A percentile compares a stretch with the other conserved stretches of the same genome.
Conservation (phyloP, 2,113 vertebrate species). For the Pogonocichla stellata region DNA sequence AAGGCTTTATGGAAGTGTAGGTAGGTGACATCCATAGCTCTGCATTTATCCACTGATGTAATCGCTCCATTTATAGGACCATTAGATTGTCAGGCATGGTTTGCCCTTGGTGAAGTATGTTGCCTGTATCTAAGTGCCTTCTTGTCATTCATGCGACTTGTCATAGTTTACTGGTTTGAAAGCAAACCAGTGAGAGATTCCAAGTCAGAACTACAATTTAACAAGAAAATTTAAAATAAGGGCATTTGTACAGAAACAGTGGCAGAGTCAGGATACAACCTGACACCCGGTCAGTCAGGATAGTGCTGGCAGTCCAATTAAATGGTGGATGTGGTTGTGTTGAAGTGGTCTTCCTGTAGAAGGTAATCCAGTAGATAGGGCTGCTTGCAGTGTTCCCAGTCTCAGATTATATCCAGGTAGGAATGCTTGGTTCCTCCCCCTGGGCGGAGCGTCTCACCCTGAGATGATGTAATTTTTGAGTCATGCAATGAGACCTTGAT, state of each 20-base stretch:
- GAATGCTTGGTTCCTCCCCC: background rate
- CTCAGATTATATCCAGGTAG: background rate
- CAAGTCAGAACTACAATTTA: background rate
- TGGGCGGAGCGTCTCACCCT: rapidly evolving
- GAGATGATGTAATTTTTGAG: background rate
- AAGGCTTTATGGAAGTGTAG: background rate
- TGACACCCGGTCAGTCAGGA: too few relatives aligned
- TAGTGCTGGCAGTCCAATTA: background rate
- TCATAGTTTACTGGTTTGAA: background rate
- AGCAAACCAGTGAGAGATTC: background rate
- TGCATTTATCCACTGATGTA: background rate
- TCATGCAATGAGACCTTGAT: background rate
- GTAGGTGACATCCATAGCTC: background rate
- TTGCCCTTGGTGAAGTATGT: background rate
- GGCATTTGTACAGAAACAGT: background rate
- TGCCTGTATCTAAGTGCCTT: background rate
- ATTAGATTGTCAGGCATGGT: background rate
- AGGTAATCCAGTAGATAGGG: background rate
- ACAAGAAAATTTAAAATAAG: background rate
- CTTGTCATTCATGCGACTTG: background rate
- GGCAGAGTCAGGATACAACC: too few relatives aligned
- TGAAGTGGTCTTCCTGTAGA: background rate
- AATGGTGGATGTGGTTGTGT: background rate
- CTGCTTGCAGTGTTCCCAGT: background rate
- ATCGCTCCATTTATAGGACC: background rate